Evolutionary conservation across 2,888 invertebrate species (phyloP).

Genomic region (Physocephala rufipes): DNA sequence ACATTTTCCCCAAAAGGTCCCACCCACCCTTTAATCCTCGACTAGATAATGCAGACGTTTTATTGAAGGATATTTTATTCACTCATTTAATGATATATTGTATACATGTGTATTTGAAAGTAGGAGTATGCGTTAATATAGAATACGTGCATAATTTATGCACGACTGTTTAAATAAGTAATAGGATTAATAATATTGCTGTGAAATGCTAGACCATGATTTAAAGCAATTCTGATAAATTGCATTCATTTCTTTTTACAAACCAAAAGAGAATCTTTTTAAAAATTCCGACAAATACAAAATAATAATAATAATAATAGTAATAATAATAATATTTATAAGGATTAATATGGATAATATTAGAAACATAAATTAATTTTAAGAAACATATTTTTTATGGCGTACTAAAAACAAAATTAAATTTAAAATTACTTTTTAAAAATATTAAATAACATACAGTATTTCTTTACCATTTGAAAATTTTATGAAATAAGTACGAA

Average conservation of each 20-base stretch:
- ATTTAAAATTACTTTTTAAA: constrained; percentile 4
- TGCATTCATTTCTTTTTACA: constrained; percentile 27
- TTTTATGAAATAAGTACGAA: constrained; percentile 21
- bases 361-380: constrained; percentile 9
- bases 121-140: constrained; percentile 17
- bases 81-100: constrained; percentile 35
- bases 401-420: constrained; percentile 30
- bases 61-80: constrained; percentile 31
- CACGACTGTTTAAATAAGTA: constrained; percentile 15
- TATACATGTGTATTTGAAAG: constrained; percentile 17
- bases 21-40: not conserved
- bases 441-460: constrained; percentile 10
- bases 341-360: constrained; percentile 10
- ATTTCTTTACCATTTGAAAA: not conserved
- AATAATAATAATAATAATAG: constrained; percentile 16
- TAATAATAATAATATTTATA: constrained; percentile 8
- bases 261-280: constrained; percentile 10
- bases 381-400: constrained; percentile 22
- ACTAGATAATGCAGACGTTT: not conserved
- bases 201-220: constrained; percentile 1
- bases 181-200: constrained; percentile 7
- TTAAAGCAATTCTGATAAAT: constrained; percentile 16
- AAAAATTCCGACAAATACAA: constrained; percentile 15
- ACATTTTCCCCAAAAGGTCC: not conserved
- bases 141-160: constrained; percentile 8